Evolutionary conservation across 2,797 vertebrate species (phyloP).

Genomic region (Sebastes iracundus): DNA sequence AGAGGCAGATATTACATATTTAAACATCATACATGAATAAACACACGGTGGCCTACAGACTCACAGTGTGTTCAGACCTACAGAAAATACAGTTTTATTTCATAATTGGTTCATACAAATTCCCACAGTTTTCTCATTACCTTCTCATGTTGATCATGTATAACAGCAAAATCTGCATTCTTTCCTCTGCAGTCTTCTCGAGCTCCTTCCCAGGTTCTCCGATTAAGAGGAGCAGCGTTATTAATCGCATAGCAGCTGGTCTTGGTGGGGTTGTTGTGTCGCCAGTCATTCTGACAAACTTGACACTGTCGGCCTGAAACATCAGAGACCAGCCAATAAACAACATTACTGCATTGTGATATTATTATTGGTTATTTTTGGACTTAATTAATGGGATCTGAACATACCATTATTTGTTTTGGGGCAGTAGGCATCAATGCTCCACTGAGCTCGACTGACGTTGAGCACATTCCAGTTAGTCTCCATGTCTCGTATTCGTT

Average conservation of each 20-base stretch:
- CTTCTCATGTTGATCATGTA: constrained; percentile 16
- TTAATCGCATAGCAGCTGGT: constrained; percentile 47
- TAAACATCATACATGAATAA: background rate
- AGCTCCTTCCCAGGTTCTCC: constrained; percentile 51
- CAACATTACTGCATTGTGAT: background rate
- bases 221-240: rapidly evolving
- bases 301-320: constrained; percentile 42
- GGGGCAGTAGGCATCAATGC: constrained; percentile 48
- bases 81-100: background rate
- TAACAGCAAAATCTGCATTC: constrained; percentile 36
- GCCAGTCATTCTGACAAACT: constrained; percentile 24
- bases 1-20: rapidly evolving
- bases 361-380: background rate
- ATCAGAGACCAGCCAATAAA: background rate
- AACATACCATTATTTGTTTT: rapidly evolving
- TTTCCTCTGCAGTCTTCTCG: constrained; percentile 8
- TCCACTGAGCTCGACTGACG: constrained; percentile 3
- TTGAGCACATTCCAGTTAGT: background rate
- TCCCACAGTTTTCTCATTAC: constrained; percentile 16
- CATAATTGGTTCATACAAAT: background rate
- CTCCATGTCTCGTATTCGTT: background rate
- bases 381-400: background rate
- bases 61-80: background rate
- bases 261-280: rapidly evolving
- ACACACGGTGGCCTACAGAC: rapidly evolving